phyloP scores from a whole-genome alignment of 2,888 invertebrate genomes.

The Sclerodermus sp. region DNA sequence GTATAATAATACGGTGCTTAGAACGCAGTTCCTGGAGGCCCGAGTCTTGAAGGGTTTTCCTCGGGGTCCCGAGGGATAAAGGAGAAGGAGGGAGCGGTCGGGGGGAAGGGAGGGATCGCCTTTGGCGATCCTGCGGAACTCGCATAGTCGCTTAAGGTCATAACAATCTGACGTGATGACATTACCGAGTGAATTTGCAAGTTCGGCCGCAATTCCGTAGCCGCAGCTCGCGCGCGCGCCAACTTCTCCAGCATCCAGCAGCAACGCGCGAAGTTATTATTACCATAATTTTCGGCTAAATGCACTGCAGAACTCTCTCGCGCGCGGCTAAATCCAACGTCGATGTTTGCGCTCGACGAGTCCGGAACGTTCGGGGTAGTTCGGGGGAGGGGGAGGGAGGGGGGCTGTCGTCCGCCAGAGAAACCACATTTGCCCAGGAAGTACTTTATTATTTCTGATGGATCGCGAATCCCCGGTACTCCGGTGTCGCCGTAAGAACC shows the following conservation, averaged over 20 bases:
- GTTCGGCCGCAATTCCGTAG: conserved; percentile 29
- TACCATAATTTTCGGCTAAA: conserved; percentile 46
- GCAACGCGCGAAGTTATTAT: conserved; percentile 35
- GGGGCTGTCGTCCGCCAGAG: too few species aligned
- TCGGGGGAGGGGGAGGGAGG: neutral
- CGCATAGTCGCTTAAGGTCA: conserved; percentile 17
- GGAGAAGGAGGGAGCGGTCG: neutral
- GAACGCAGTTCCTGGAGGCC: too few species aligned
- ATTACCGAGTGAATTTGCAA: conserved; percentile 40
- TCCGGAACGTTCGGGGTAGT: conserved; percentile 15
- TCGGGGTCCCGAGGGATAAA: too few species aligned
- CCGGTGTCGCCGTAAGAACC: too few species aligned
- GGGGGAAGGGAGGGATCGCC: conserved; percentile 6
- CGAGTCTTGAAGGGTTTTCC: too few species aligned
- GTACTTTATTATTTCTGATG: conserved; percentile 32
- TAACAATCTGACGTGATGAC: conserved; percentile 35
- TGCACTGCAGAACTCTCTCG: conserved; percentile 32
- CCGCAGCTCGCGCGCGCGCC: conserved; percentile 10
- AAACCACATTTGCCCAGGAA: conserved; percentile 16
- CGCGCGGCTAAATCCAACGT: conserved; percentile 26
- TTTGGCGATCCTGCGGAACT: conserved; percentile 10
- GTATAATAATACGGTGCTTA: neutral
- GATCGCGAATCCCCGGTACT: too few species aligned
- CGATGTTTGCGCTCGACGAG: conserved; percentile 33
- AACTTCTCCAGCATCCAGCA: neutral